A percentile compares a stretch with the other conserved stretches of the same genome.
These are phyloP conservation scores for Morbakka virulenta DNA, from an alignment of 30 jellyfish, hydroid and myxozoan species.

Conservation along the genomic window DNA sequence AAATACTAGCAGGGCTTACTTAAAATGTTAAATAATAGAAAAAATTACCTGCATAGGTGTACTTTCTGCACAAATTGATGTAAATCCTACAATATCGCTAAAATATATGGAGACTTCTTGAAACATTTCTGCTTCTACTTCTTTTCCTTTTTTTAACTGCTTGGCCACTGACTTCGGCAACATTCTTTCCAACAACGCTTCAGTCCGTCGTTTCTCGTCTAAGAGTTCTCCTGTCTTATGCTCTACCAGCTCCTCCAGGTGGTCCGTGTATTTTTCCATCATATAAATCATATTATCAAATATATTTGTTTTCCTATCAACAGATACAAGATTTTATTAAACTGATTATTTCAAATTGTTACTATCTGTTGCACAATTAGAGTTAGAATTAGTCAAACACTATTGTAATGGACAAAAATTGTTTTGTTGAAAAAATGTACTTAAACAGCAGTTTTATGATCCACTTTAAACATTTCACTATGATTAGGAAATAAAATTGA, in stretches of 20 bases:
- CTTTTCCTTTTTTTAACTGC: constrained; percentile 87
- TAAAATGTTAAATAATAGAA: no score
- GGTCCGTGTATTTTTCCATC: constrained; percentile 93
- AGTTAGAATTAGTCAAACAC: background rate
- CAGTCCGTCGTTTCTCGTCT: constrained; percentile 81
- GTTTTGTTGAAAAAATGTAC: background rate
- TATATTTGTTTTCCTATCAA: constrained; percentile 68
- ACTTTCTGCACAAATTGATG: constrained; percentile 76
- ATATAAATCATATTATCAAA: constrained; percentile 87
- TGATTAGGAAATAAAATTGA: no score
- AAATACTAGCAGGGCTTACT: no score
- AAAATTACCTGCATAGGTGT: constrained; percentile 94
- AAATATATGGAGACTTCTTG: constrained; percentile 89
- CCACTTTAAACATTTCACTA: no score
- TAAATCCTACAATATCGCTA: constrained; percentile 96
- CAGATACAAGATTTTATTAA: background rate
- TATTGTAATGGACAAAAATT: background rate
- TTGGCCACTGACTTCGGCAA: constrained; percentile 88
- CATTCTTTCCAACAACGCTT: constrained; percentile 81
- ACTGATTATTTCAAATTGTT: background rate
- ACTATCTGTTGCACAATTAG: no score
- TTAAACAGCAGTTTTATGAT: background rate
- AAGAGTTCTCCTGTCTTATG: constrained; percentile 76
- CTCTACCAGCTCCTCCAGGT: constrained; percentile 84
- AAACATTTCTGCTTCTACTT: constrained; percentile 90